These are phyloP conservation scores for Drosophila bocqueti DNA, from an alignment of 1,140 invertebrate species.

Conservation along the genomic window DNA sequence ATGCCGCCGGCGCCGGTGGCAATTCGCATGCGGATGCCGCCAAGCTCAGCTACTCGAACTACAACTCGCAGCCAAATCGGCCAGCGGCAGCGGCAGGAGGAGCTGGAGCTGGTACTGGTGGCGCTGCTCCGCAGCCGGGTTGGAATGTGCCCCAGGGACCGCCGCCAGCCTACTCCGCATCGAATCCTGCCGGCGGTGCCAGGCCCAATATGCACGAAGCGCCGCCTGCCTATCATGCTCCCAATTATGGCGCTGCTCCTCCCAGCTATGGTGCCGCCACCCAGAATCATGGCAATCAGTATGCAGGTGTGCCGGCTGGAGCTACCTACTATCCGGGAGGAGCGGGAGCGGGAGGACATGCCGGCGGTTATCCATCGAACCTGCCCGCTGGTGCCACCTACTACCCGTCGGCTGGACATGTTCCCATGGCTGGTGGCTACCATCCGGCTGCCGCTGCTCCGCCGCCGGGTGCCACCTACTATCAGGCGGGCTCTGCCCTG, in stretches of 20 bases:
- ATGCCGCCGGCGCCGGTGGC: constrained; percentile 40
- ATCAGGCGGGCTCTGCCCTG: constrained; percentile 68
- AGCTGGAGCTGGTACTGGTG: background rate
- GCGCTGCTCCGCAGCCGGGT: constrained; percentile 46
- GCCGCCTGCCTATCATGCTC: constrained; percentile 71
- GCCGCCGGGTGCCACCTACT: constrained; percentile 76
- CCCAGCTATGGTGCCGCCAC: constrained; percentile 59
- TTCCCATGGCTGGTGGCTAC: constrained; percentile 62
- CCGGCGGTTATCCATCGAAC: constrained; percentile 44
- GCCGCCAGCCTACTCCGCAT: constrained; percentile 74
- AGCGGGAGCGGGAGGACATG: constrained; percentile 42
- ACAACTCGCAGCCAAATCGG: constrained; percentile 79
- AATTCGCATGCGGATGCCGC: constrained; percentile 77
- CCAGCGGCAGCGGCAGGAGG: constrained; percentile 21
- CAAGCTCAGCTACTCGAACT: constrained; percentile 80
- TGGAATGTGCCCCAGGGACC: constrained; percentile 82
- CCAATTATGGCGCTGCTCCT: constrained; percentile 66
- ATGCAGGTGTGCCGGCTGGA: constrained; percentile 57
- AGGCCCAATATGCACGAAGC: constrained; percentile 72
- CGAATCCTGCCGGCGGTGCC: constrained; percentile 65
- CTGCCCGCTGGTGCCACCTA: constrained; percentile 54
- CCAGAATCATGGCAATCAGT: constrained; percentile 62
- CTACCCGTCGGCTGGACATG: constrained; percentile 56
- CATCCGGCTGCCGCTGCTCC: constrained; percentile 59
- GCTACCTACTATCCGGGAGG: constrained; percentile 65